These are phyloP conservation scores for Ammospiza maritima DNA, from an alignment of 2,797 vertebrate species.

Conservation along the genomic window DNA sequence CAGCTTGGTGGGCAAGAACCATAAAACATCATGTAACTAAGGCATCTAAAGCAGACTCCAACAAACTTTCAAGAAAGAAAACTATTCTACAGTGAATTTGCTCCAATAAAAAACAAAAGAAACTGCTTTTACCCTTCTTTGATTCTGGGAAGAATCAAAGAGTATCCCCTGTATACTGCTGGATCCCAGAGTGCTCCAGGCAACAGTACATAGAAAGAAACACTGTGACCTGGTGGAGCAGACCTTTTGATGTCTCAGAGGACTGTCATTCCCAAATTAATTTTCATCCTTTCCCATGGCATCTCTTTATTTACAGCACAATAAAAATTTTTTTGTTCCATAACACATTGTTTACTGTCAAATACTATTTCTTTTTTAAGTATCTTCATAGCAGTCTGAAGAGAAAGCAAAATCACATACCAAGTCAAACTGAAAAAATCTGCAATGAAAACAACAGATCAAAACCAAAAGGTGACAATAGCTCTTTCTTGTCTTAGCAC, in stretches of 20 bases:
- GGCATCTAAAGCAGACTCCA: background rate
- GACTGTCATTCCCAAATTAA: background rate
- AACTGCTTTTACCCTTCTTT: background rate
- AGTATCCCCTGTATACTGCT: background rate
- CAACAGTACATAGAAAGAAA: background rate
- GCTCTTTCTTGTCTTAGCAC: background rate
- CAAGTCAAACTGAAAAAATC: background rate
- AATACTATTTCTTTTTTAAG: background rate
- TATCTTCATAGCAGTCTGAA: background rate
- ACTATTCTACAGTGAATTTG: background rate
- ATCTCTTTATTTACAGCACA: background rate
- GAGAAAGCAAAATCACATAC: background rate
- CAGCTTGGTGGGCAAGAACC: background rate
- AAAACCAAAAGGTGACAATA: background rate
- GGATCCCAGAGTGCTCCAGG: background rate
- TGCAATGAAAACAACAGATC: background rate
- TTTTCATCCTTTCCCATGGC: background rate
- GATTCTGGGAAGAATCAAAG: background rate
- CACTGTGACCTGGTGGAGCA: background rate
- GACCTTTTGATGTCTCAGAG: background rate
- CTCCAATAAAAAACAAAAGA: background rate
- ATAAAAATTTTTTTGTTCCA: background rate
- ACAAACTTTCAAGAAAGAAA: background rate
- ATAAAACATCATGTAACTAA: background rate
- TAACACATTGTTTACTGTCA: background rate